phyloP scores from a whole-genome alignment of 2,888 invertebrate genomes.

The Helleia helle region DNA sequence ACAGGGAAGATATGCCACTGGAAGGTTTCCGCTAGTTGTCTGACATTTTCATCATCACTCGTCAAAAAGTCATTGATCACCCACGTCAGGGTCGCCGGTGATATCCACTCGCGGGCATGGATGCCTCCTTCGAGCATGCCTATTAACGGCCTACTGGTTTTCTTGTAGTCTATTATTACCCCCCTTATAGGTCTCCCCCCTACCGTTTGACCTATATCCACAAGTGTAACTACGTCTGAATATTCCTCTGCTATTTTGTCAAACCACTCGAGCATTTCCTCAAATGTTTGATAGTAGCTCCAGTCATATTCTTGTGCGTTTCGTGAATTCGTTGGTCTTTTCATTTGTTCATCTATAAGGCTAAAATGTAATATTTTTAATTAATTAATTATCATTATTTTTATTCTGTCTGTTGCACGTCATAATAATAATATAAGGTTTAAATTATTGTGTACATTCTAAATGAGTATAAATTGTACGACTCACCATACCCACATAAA shows the following conservation, averaged over 20 bases:
- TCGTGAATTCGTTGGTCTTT: conserved; percentile 23
- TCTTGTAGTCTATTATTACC: conserved; percentile 49
- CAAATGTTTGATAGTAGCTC: conserved; percentile 71
- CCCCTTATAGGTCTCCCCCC: conserved; percentile 60
- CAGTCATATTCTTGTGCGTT: conserved; percentile 50
- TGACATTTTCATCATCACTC: conserved; percentile 63
- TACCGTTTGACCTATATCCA: conserved; percentile 48
- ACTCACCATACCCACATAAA: too few relatives aligned
- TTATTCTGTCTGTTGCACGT: too few relatives aligned
- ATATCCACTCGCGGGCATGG: conserved; percentile 86
- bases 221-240: conserved; percentile 51
- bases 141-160: conserved; percentile 24
- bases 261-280: conserved; percentile 76
- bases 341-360: conserved; percentile 39
- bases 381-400: too few relatives aligned
- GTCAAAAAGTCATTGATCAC: conserved; percentile 79
- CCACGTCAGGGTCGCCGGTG: conserved; percentile 77
- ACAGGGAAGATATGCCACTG: conserved; percentile 86
- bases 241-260: conserved; percentile 54
- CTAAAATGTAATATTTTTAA: conserved; percentile 22
- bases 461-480: too few relatives aligned
- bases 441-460: too few relatives aligned
- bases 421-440: too few relatives aligned
- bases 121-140: conserved; percentile 67
- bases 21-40: conserved; percentile 74